Evolutionary conservation across 2,797 vertebrate genomes (phyloP).

Genomic region (Ataeniobius toweri): DNA sequence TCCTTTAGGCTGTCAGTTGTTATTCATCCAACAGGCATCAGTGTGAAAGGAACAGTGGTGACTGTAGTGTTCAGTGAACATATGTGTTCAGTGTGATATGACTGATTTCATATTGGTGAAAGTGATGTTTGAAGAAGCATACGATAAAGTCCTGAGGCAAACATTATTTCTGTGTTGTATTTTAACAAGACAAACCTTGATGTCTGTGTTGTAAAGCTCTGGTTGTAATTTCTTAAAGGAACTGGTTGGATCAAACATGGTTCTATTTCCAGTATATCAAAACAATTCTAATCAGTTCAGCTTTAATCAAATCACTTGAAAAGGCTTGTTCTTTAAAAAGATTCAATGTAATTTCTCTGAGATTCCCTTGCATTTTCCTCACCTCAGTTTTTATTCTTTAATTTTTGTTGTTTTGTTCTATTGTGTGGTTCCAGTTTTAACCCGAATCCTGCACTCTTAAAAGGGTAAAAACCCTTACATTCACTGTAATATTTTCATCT

Average conservation of each 20-base stretch:
- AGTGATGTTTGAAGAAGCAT: not conserved
- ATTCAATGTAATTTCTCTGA: not conserved
- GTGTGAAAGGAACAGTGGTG: not conserved
- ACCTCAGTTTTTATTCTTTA: not conserved
- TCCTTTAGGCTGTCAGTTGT: not conserved
- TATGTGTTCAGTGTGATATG: not conserved
- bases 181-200: not conserved
- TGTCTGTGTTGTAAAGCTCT: not conserved
- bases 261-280: not conserved
- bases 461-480: not conserved
- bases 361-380: not conserved
- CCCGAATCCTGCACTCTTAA: not conserved
- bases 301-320: not conserved
- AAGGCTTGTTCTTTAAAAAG: not conserved
- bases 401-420: not conserved
- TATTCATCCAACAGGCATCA: not conserved
- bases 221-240: not conserved
- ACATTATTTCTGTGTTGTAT: no score
- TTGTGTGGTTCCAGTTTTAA: not conserved
- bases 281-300: slow-evolving; percentile 1
- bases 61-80: not conserved
- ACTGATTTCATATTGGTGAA: not conserved
- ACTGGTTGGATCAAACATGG: not conserved
- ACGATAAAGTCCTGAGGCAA: not conserved
- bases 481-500: not conserved